Conservation (phyloP, 2,113 vertebrate species). For the Nyctereutes procyonoides region DNA sequence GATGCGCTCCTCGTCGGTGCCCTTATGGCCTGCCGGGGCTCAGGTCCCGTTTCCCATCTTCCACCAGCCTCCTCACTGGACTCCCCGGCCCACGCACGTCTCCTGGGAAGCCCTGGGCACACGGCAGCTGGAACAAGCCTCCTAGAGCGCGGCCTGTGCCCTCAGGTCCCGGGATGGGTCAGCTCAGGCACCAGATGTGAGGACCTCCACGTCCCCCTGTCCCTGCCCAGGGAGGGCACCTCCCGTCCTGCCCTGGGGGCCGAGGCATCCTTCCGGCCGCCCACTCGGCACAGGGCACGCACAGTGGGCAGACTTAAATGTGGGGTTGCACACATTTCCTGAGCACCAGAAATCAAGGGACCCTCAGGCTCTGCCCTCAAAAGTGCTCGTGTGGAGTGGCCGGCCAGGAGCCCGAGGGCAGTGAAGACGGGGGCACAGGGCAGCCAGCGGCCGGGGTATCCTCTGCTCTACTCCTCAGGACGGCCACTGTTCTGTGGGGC, state of each 20-base stretch:
- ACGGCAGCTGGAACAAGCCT: rapidly evolving
- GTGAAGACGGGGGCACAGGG: not conserved
- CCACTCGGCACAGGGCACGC: not conserved
- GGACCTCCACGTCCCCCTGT: not conserved
- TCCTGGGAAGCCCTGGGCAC: rapidly evolving
- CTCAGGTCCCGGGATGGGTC: too few species aligned
- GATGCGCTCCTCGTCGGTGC: not conserved
- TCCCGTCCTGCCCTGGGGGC: not conserved
- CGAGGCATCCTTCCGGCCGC: too few species aligned
- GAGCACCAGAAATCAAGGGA: too few species aligned
- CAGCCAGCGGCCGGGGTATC: not conserved
- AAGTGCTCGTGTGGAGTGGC: not conserved
- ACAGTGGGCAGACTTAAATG: not conserved
- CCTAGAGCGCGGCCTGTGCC: not conserved
- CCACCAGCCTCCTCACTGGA: not conserved
- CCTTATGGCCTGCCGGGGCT: not conserved
- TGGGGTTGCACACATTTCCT: not conserved
- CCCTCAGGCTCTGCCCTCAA: not conserved
- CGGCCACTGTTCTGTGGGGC: rapidly evolving
- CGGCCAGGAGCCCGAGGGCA: not conserved
- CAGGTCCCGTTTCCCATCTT: not conserved
- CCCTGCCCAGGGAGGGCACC: not conserved
- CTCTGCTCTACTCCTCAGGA: not conserved
- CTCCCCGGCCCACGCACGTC: not conserved
- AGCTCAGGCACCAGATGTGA: not conserved